Base-by-base conservation (phyloP, 2,888 invertebrate species). In the Odontocolon sp. region DNA sequence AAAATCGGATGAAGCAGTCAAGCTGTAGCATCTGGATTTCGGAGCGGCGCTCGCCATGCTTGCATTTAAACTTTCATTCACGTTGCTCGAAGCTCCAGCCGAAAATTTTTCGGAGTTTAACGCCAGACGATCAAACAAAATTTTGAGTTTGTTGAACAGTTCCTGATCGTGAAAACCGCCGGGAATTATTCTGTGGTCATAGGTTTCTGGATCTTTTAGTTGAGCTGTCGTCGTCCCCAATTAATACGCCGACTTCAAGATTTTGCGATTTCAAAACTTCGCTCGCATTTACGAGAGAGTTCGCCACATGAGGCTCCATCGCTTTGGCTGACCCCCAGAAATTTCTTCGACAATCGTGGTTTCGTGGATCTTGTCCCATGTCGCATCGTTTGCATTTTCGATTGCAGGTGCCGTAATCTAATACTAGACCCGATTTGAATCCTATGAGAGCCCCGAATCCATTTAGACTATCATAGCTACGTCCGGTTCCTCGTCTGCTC, bases 311-410 rank as follows among this genome's bases (percentile, higher is more conserved):
- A 28, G 84, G 74, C 57, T 86, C 82, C 84, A 86, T 85, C 1
- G 82, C 82, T 77, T 86, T 87, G 0, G 83, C 82, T 63, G 79
- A 79, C 3, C 82, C 84, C 4, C 26, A 36, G 57, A 82, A 85
- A 73, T 85, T 86, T 16, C 56, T 6, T n/a, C 82, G 57, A 33
- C 84, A 85, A 33, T 80, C 81, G 66, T 84, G 81, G 21, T 83
- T 77, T 0, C 50, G 3, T 16, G 36, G 28, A 1, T 23, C 3
- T 50, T 56, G 70, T 83, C 80, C 69, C 82, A 85, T 66, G 68
- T 83, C 80, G 69, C 83, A 85, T 68, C 63, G 73, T 18, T 50
- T 72, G 31, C 83, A 86, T 70, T 82, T 80, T 42, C 82, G 56
- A 47, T 81, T 83, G 4, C 74, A 52, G 0, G 83, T 82, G n/a